These are phyloP conservation scores for Dromiciops gliroides DNA, from an alignment of 2,113 vertebrate species.

Conservation along the genomic window DNA sequence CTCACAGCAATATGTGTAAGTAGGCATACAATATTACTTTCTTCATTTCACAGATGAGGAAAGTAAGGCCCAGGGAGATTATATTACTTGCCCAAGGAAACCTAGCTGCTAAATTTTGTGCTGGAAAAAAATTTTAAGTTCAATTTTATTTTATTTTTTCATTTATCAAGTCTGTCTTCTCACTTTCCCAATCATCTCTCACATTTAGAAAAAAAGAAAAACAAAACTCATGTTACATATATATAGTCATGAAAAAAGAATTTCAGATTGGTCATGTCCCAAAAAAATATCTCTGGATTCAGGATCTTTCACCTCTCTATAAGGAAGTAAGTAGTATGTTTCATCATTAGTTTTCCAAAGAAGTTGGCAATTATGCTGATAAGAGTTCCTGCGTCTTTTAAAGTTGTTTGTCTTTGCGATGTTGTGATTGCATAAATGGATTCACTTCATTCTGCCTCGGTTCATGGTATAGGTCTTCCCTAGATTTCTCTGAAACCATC, in stretches of 20 bases:
- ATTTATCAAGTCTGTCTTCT: background rate
- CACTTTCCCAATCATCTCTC: background rate
- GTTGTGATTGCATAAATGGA: background rate
- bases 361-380: background rate
- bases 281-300: background rate
- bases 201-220: background rate
- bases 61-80: background rate
- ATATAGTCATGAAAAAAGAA: background rate
- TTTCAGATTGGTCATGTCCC: background rate
- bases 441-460: background rate
- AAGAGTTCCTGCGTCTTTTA: too few relatives aligned
- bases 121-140: too few relatives aligned
- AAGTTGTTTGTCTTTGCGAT: background rate
- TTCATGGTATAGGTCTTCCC: background rate
- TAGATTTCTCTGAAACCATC: background rate
- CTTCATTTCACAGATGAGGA: background rate
- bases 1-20: background rate
- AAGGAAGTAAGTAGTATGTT: background rate
- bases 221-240: background rate
- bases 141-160: too few relatives aligned
- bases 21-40: background rate
- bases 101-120: background rate
- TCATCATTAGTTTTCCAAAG: background rate
- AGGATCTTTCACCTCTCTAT: background rate
- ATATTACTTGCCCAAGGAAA: background rate